A percentile compares a stretch with the other conserved stretches of the same genome.
phyloP scores from a whole-genome alignment of 2,797 vertebrate species.

The Anas acuta region DNA sequence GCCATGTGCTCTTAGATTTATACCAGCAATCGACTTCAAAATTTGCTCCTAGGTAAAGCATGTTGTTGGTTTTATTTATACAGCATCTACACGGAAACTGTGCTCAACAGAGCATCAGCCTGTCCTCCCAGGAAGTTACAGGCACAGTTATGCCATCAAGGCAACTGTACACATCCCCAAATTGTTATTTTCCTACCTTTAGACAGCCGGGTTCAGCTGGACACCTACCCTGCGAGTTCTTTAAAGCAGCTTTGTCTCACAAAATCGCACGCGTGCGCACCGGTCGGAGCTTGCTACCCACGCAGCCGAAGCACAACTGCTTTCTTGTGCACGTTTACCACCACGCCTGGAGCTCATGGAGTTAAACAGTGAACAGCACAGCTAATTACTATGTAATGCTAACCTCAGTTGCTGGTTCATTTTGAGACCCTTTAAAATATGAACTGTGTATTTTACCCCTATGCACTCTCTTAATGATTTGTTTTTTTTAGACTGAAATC shows the following conservation, averaged over 20 bases:
- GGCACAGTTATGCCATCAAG: not conserved
- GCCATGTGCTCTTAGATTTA: not conserved
- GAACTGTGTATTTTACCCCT: constrained; percentile 94
- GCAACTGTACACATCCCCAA: not conserved
- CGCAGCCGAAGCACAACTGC: not conserved
- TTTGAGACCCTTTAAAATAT: constrained; percentile 87
- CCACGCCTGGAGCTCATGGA: constrained; percentile 64
- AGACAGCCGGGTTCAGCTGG: not conserved
- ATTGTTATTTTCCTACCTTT: not conserved
- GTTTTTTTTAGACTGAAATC: constrained; percentile 95
- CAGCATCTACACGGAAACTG: not conserved
- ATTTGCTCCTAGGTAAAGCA: not conserved
- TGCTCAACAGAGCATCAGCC: not conserved
- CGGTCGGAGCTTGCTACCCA: not conserved
- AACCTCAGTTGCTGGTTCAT: constrained; percentile 80
- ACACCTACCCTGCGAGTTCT: not conserved
- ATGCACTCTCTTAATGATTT: constrained; percentile 90
- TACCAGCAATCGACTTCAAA: not conserved
- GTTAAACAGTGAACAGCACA: constrained; percentile 76
- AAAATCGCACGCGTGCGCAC: not conserved
- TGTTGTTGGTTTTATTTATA: not conserved
- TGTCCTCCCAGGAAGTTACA: not conserved
- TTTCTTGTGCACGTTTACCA: constrained; percentile 19
- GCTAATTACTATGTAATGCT: constrained; percentile 80
- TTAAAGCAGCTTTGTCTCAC: not conserved